Base-by-base conservation (phyloP, 2,797 vertebrate genomes). In the Adelosebastes latens region DNA sequence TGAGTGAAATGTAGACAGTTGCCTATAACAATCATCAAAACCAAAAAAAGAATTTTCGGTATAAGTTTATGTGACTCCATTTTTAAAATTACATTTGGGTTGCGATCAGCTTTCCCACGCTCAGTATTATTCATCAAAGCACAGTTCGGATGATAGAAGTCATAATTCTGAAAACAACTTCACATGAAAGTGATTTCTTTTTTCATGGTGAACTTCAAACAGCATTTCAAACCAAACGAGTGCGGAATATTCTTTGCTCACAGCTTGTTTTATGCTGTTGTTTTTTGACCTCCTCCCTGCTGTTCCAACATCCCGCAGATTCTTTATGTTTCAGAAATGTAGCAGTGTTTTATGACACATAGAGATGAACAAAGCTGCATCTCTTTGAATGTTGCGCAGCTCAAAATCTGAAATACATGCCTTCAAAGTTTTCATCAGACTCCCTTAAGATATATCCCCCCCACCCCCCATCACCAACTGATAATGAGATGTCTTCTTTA, bases 201-300 rank as follows among this genome's bases (percentile, higher is more conserved):
- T 93, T 92, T 82, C 76, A 82, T 88, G 75, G 29, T 76, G 53
- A 82, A 87, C 92, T 88, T 94, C 90, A 92, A 94, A 92, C 82
- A n/a, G 88, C 74, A 80, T 90, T 83, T 80, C n/a, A 83, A 89
- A 88, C 79, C 87, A 82, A 86, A 88, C 12, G 82, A 74, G 77
- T 87, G 64, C 27, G 31, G 59, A 79, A 70, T 74, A 72, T 81
- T 84, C 69, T 82, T 83, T 79, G 83, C 72, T 86, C 82, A 82
- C 59, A 88, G 68, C 71, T 82, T 82, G 81, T 87, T 92, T 90
- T 81, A 88, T 85, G 77, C 72, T 63, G 65, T 83, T 92, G 84
- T 64, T 90, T 88, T 85, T 84, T 86, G 84, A 88, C 88, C 87
- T 52, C 24, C 16, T 72, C 77, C 63, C 32, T 22, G 39, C n/a